Conservation (phyloP, 2,113 vertebrate genomes). For the Festucalex cinctus region DNA sequence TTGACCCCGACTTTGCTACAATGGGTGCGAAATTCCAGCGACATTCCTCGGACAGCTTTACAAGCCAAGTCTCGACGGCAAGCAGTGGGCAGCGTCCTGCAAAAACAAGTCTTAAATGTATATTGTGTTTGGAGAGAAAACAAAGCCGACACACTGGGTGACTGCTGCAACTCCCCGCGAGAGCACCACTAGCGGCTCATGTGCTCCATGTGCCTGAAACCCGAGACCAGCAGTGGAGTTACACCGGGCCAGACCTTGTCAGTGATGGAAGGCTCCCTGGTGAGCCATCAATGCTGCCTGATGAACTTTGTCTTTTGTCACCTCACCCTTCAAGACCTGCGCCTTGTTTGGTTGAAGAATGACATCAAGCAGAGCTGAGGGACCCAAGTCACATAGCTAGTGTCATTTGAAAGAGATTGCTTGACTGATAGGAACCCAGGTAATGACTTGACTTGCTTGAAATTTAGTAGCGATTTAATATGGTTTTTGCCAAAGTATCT, state of each 20-base stretch:
- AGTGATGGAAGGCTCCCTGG: constrained; percentile 58
- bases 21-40: constrained; percentile 39
- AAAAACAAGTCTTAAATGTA: constrained; percentile 61
- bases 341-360: no score
- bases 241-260: constrained; percentile 34
- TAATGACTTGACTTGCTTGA: no score
- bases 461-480: no score
- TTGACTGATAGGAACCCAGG: no score
- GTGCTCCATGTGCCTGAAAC: constrained; percentile 68
- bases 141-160: constrained; percentile 32
- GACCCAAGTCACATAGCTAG: no score
- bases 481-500: no score
- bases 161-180: constrained; percentile 15
- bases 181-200: constrained; percentile 59
- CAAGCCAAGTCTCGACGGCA: constrained; percentile 29
- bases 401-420: no score
- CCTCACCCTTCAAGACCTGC: not conserved
- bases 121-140: constrained; percentile 69
- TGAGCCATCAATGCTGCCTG: constrained; percentile 43
- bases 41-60: constrained; percentile 61
- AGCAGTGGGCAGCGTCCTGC: constrained; percentile 51
- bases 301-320: constrained; percentile 31
- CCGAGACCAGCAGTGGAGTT: constrained; percentile 28
- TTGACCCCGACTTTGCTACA: constrained; percentile 5
- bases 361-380: no score